Percentiles rank a stretch among this genome's conserved stretches.
These are phyloP conservation scores for Vanessa atalanta DNA, from an alignment of 1,140 invertebrate genomes.

Conservation along the genomic window DNA sequence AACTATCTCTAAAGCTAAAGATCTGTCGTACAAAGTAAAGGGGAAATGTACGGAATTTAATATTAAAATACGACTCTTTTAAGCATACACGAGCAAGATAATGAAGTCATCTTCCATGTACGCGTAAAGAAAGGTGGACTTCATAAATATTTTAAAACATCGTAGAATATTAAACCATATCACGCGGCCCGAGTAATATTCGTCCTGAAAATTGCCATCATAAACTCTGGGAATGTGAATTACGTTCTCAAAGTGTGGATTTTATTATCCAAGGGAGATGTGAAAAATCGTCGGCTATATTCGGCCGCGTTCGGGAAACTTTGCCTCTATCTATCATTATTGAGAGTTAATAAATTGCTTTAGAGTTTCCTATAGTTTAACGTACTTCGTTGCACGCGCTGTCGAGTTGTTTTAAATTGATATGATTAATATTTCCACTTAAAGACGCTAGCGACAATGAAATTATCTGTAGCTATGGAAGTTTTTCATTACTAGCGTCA, in stretches of 20 bases:
- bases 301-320: slow-evolving; percentile 48
- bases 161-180: slow-evolving; percentile 73
- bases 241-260: slow-evolving; percentile 70
- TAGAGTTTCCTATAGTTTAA: slow-evolving; percentile 56
- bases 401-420: slow-evolving; percentile 47
- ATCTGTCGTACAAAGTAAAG: no score
- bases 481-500: no score
- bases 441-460: not conserved
- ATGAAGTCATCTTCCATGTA: slow-evolving; percentile 54
- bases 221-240: slow-evolving; percentile 71
- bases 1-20: no score
- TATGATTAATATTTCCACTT: slow-evolving; percentile 48
- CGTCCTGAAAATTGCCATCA: slow-evolving; percentile 68
- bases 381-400: slow-evolving; percentile 34
- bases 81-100: not conserved
- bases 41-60: not conserved
- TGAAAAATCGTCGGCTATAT: slow-evolving; percentile 50
- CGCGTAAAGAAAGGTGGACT: slow-evolving; percentile 53
- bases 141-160: slow-evolving; percentile 76
- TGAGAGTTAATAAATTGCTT: slow-evolving; percentile 76
- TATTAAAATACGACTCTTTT: slow-evolving; percentile 1
- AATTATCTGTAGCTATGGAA: not conserved
- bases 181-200: slow-evolving; percentile 63
- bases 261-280: slow-evolving; percentile 65
- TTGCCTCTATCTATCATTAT: slow-evolving; percentile 65